Conservation (phyloP, 2,888 invertebrate genomes). For the Dilophus febrilis region DNA sequence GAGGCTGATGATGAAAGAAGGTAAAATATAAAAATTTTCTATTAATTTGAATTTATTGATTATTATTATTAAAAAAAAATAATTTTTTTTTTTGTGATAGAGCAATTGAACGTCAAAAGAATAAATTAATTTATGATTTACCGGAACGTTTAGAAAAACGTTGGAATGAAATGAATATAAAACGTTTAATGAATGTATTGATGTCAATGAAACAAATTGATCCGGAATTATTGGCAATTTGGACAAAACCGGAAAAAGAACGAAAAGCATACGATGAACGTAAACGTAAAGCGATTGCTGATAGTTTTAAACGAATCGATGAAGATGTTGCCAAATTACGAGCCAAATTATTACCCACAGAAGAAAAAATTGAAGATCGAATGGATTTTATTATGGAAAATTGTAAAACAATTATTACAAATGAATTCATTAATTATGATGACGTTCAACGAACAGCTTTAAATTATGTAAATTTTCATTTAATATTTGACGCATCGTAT, state of each 20-base stretch:
- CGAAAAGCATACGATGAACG: conserved; percentile 35
- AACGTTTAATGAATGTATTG: conserved; percentile 34
- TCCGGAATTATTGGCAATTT: conserved; percentile 32
- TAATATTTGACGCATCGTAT: too few relatives aligned
- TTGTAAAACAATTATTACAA: conserved; percentile 6
- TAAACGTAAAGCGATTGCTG: conserved; percentile 20
- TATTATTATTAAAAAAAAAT: neutral
- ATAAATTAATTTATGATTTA: conserved; percentile 13
- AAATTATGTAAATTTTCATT: conserved; percentile 10
- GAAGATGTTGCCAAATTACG: conserved; percentile 24
- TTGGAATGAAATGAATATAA: conserved; percentile 45
- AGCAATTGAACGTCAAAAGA: conserved; percentile 1
- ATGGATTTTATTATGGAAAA: conserved; percentile 16
- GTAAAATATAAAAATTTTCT: conserved; percentile 2
- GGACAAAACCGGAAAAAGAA: conserved; percentile 46
- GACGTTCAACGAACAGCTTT: conserved; percentile 14
- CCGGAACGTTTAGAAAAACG: conserved; percentile 31
- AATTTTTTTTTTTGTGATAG: conserved; percentile 5
- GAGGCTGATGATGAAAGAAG: conserved; percentile 11
- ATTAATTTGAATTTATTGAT: neutral
- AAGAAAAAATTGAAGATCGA: conserved; percentile 26
- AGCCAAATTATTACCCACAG: conserved; percentile 27
- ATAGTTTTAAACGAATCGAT: conserved; percentile 13
- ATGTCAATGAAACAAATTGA: conserved; percentile 28
- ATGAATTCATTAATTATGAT: conserved; percentile 11